A percentile compares a stretch with the other conserved stretches of the same genome.
These are phyloP conservation scores for Agrotis segetum DNA, from an alignment of 2,888 invertebrate genomes.

Conservation along the genomic window DNA sequence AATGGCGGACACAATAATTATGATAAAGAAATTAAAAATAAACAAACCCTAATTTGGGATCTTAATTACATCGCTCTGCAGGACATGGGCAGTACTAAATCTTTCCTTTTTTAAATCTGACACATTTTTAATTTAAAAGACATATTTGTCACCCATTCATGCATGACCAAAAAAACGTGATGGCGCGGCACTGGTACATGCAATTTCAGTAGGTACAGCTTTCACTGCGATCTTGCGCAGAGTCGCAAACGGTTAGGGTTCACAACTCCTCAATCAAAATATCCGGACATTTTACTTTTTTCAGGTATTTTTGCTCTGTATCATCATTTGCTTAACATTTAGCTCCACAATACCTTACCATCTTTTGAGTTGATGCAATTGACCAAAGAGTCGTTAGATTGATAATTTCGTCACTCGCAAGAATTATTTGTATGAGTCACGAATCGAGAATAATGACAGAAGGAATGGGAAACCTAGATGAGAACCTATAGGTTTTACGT, in stretches of 20 bases:
- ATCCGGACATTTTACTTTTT: background rate
- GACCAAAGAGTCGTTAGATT: no score
- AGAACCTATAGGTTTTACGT: no score
- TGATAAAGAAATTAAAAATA: no score
- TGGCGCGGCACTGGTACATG: constrained; percentile 10
- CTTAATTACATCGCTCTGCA: no score
- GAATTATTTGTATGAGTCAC: no score
- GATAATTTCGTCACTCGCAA: no score
- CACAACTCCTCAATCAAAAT: background rate
- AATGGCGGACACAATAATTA: no score
- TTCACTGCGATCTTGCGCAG: constrained; percentile 50
- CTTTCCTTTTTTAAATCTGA: background rate
- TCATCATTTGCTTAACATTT: background rate
- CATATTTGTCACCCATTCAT: constrained; percentile 2
- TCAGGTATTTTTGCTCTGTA: background rate
- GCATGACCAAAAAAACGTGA: background rate
- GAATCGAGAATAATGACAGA: no score
- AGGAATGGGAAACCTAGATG: no score
- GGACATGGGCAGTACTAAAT: background rate
- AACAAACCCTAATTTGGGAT: no score
- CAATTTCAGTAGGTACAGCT: constrained; percentile 50
- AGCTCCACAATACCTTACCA: no score
- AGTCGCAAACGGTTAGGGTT: constrained; percentile 9
- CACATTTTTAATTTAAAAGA: background rate
- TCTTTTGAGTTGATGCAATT: no score